Base-by-base conservation (phyloP, 2,797 vertebrate genomes). In the Lates japonicus region DNA sequence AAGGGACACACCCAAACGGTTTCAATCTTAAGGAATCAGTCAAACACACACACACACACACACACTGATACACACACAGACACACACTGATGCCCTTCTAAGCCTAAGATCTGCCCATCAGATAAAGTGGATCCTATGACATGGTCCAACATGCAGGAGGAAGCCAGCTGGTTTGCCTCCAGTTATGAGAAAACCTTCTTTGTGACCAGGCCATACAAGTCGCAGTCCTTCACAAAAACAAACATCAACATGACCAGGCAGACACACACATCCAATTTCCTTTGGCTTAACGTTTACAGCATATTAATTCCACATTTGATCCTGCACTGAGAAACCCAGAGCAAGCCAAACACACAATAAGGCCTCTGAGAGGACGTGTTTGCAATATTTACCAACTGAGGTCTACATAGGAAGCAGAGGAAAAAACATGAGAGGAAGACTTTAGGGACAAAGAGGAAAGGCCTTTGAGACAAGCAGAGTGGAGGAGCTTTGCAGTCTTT, bases 251-350 rank as follows among this genome's bases (percentile, higher is more conserved):
- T 59, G 79, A 89, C 85, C 81, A 80, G 81, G 73, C 88, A 86
- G 80, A 90, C 83, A 73, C 76, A 90, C 84, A 91, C 78, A 88
- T 93, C 88, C 90, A 91, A 93, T 92, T 94, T 93, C 90, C 86
- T 81, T 79, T 83, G 80, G 80, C 83, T 92, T 89, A 79, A 72
- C 65, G 63, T 88, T 86, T 88, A 92, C 86, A 88, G 85, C 88
- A 90, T 90, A 92, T 91, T 91, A 94, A 94, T 92, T 80, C 86
- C 57, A 85, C 82, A 84, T 88, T 87, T 88, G 87, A 93, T 89
- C 87, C 82, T 22, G 61, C 20, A n/a, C 76, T 76, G 84, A 86
- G 79, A 88, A 91, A 72, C 83, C 84, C 70, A 80, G 72, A 89
- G 86, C 59, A 81, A 86, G 72, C 86, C 70, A 91, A 90, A 90